Evolutionary conservation across 2,113 vertebrate species (phyloP).

Genomic region (Tenrec ecaudatus): DNA sequence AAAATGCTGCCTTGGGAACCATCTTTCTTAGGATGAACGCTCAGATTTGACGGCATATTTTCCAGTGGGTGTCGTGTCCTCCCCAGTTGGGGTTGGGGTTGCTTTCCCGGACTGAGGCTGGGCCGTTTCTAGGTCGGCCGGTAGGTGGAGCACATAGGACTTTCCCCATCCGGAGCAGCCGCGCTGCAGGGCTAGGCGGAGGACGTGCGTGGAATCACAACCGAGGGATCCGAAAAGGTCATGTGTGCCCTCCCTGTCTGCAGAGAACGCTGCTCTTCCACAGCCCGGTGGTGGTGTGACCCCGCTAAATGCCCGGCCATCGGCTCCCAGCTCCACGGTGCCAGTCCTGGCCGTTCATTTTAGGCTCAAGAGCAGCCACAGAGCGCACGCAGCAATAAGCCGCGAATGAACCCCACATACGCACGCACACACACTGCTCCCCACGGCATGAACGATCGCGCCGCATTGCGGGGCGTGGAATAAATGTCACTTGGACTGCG

Average conservation of each 20-base stretch:
- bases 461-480: neutral
- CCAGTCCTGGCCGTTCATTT: neutral
- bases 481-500: neutral
- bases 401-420: neutral
- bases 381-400: neutral
- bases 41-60: neutral
- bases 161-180: neutral
- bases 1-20: neutral
- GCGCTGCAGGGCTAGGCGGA: conserved; percentile 73
- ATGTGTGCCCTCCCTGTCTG: conserved; percentile 53
- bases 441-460: neutral
- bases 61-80: neutral
- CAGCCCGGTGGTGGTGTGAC: neutral
- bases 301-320: neutral
- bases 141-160: conserved; percentile 71
- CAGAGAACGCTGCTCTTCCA: conserved; percentile 52
- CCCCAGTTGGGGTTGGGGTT: neutral
- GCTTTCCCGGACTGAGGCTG: neutral
- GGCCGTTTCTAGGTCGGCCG: conserved; percentile 47
- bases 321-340: neutral
- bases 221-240: conserved; percentile 62
- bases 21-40: too few species aligned
- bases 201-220: conserved; percentile 71
- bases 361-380: neutral
- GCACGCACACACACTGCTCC: neutral